Percentiles rank a stretch among this genome's conserved stretches.
phyloP scores from a whole-genome alignment of 2,888 invertebrate species.

The Eubasilissa splendida region DNA sequence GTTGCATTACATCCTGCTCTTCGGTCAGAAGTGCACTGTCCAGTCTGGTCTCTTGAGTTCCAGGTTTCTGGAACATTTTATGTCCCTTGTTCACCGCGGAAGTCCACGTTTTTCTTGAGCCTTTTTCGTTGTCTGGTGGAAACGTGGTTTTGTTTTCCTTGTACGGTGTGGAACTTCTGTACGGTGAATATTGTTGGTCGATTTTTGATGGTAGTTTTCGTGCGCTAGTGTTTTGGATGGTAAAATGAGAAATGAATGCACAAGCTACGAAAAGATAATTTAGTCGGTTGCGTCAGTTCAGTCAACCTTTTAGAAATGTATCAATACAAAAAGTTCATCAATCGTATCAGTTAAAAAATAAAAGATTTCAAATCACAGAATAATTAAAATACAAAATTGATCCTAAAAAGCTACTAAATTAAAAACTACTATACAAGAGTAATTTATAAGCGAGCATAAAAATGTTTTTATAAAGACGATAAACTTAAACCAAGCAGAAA shows the following conservation, averaged over 20 bases:
- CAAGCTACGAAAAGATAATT: not conserved
- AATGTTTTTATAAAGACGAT: not conserved
- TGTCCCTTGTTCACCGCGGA: constrained; percentile 58
- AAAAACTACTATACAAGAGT: constrained; percentile 1
- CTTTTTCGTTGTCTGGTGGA: constrained; percentile 61
- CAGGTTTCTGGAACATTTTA: constrained; percentile 66
- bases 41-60: constrained; percentile 68
- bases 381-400: constrained; percentile 7
- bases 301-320: no score
- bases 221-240: constrained; percentile 41
- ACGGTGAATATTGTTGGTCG: constrained; percentile 53
- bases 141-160: constrained; percentile 36
- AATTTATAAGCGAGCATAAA: not conserved
- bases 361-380: not conserved
- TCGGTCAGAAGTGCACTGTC: constrained; percentile 79
- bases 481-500: no score
- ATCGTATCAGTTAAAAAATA: not conserved
- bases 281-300: no score
- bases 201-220: constrained; percentile 51
- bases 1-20: constrained; percentile 87
- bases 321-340: not conserved
- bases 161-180: constrained; percentile 42
- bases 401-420: constrained; percentile 16
- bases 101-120: constrained; percentile 64
- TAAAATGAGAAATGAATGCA: constrained; percentile 40